Base-by-base conservation (phyloP, 2,888 invertebrate species). In the Lysandra coridon region DNA sequence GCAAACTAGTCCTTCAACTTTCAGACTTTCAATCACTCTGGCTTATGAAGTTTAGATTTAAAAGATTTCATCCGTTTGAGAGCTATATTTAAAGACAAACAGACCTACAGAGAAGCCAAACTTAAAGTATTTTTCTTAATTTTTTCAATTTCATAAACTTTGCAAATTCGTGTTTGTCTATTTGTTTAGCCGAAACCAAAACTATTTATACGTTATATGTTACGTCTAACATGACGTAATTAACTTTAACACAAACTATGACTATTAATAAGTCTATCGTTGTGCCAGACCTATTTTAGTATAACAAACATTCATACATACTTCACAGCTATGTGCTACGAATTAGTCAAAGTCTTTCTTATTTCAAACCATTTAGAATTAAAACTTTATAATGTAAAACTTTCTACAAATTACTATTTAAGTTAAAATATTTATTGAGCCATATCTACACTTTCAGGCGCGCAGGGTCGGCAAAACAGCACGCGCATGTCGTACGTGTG, bases 401-500 rank as follows among this genome's bases (percentile, higher is more conserved):
- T 17, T 57, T 3, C 17, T 57, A 0, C 17, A 57, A 14, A 17
- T 57, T 57, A 17, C 1, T 57, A 6, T 60, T 17, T 5, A 60
- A 60, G 37, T 75, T 6, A 73, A 74, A 37, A 75, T 1, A 44
- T 30, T 6, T 30, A 53, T 76, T 73, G 14, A 53, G 14, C 49
- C 76, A 14, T 10, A 4, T 76, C 14, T 69, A 14, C 69, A 69
- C 69, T 69, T 33, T 17, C 78, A 80, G 86, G 86, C 33, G 92
- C 90, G 80, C 88, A 88, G 10, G 92, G 87, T 2, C 91, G 90
- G 81, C 87, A 88, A 79, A 93, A 93, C 86, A 87, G 87, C 78
- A 92, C 93, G 10, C 89, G 86, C 84, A 93, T 93, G 93, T 92
- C 91, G 53, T 96, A 96, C 90, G 95, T 96, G 78, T 97, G 97